Evolutionary conservation across 1,140 invertebrate genomes (phyloP).

Genomic region (Planococcus citri): DNA sequence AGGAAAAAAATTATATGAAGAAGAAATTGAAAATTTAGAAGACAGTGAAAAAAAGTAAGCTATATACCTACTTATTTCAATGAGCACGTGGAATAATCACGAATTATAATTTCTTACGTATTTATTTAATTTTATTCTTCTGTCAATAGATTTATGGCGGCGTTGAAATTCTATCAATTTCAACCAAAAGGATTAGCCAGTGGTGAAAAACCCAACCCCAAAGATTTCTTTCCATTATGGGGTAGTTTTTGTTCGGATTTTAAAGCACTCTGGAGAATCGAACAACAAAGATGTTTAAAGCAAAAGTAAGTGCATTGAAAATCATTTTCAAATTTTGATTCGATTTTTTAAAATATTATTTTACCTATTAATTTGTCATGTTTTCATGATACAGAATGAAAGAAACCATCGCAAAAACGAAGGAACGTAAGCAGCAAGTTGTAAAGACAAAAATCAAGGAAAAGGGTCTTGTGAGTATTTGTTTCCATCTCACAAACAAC

Average conservation of each 20-base stretch:
- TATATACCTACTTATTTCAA: neutral
- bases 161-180: conserved; percentile 79
- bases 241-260: conserved; percentile 82
- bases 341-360: conserved; percentile 8
- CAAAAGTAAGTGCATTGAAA: conserved; percentile 47
- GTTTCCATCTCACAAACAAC: neutral
- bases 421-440: conserved; percentile 40
- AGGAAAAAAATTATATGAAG: conserved; percentile 35
- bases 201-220: conserved; percentile 56
- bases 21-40: conserved; percentile 52
- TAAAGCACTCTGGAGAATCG: conserved; percentile 91
- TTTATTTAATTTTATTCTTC: neutral
- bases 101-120: neutral
- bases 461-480: conserved; percentile 29
- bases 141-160: conserved; percentile 54
- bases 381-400: conserved; percentile 45
- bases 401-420: conserved; percentile 48
- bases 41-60: conserved; percentile 49
- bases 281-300: conserved; percentile 70
- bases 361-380: conserved; percentile 24
- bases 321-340: neutral
- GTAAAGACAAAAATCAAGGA: conserved; percentile 31
- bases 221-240: conserved; percentile 85
- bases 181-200: conserved; percentile 59
- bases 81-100: too few relatives aligned